Evolutionary conservation across 2,113 vertebrate species (phyloP), one percentile per base, ranked within the genome.

Genomic region (Myxocyprinus asiaticus): DNA sequence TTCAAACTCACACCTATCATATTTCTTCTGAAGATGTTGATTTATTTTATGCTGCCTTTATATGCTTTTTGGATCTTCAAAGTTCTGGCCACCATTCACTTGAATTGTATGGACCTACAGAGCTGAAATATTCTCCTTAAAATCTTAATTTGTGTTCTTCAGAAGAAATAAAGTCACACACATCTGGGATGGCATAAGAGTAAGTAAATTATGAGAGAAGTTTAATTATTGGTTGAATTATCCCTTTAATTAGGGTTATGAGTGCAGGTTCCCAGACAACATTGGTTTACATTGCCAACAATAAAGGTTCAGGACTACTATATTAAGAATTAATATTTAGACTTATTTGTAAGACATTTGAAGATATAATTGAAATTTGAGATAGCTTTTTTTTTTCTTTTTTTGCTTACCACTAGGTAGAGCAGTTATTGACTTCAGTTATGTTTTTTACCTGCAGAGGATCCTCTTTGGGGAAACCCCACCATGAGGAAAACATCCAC

Each of bases 401-500:
- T 4, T 45, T 33, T 33, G 22, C 22, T 33, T 10, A 45, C 69
- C 69, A 72, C 71, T 48, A 74, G 44, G 12, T 75, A 56, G 72
- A 59, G 71, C 58, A 63, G 48, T 62, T 76, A 76, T 65, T 48
- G 51, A 15, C 4, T 11, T 6, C 4, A 55, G 7, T 50, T 9
- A 50, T 44, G n/a, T 63, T 14, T 7, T 9, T 55, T 83, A 96
- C 95, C 95, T 95, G 93, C 94, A 96, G 84, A 81, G 94, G 71
- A 94, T 79, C 17, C 74, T 83, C n/a, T 69, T 7, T 0, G 83
- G 11, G 43, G 84, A 47, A 9, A 87, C 84, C 11, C 85, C 84
- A 33, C 82, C 85, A 3, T 85, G 86, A 9, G 93, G 86, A 53
- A 56, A 82, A 78, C 90, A 91, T 9, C 83, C 79, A 2, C 69